Evolutionary conservation across 2,113 vertebrate species (phyloP), one percentile per base, ranked within the genome.

Genomic region (Emydura subglobosa): DNA sequence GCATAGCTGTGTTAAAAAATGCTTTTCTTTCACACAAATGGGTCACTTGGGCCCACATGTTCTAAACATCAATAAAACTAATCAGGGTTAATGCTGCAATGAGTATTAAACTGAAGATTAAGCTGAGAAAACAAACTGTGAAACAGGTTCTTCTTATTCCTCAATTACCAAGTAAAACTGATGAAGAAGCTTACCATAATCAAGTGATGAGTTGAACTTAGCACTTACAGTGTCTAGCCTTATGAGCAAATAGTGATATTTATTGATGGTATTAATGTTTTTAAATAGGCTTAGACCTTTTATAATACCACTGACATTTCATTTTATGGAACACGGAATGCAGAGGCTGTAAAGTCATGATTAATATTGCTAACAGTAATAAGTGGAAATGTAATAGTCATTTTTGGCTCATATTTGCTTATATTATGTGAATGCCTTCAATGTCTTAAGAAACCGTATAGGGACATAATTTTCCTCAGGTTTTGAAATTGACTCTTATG

Each of bases 51-150:
- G 39, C 68, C 68, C 17, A 87, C 86, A 89, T 85, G 72, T 86
- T 95, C 89, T 95, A 97, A 95, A 95, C 85, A 95, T 97, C 97
- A 96, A 95, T 97, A 97, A 96, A 97, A 68, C 49, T 97, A 95
- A 97, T 96, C 91, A 97, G 92, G 85, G 87, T 97, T 96, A 96
- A 96, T 94, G 92, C 82, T 94, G 94, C 95, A 97, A 93, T 93
- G 79, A 95, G 82, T 96, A 96, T 97, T 97, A 96, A 97, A 97
- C 96, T 91, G 96, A 98, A 98, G 90, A 96, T 97, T 94, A 97
- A 92, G 76, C 95, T 92, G 94, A 93, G 90, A 97, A 98, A 97
- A 97, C 97, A 98, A 97, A 97, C 94, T 93, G 16, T 95, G 93
- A 92, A 95, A 39, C 51, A 95, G 89, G 90, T 96, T 96, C 96